Base-by-base conservation (phyloP, 2,888 invertebrate species). In the Lamellibrachia columna region DNA sequence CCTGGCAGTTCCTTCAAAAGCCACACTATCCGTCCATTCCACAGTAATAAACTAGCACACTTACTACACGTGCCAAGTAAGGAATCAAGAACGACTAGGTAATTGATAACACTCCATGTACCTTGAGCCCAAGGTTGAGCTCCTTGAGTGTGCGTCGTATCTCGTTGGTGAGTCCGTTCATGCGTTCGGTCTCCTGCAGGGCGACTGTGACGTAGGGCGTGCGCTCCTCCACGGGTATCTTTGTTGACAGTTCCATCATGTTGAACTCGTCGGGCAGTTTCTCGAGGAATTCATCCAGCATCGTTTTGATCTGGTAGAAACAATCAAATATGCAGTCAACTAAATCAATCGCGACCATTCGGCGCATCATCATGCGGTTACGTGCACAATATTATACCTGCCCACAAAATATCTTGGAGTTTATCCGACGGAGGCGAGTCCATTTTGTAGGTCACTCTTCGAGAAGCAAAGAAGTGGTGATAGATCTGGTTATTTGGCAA, bases 221-320 rank as follows among this genome's bases (percentile, higher is more conserved):
- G 92, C 99, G 97, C 96, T 99, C 99, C 96, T 99, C 99, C 3
- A 98, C 98, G 7, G 96, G 96, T 7, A 96, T 96, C 96, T 99
- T 99, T 3, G 98, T 98, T 98, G 98, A 98, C 94, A 99, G 98
- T 96, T 99, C 99, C 0, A 97, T 96, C 98, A 99, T 99, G 96
- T 99, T 99, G 96, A 99, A 99, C 96, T 99, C 98, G 95, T 99
- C 99, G 0, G 99, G 99, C 22, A 99, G 97, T 96, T 99, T 99
- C 96, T 99, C 99, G 96, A 98, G 97, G 95, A 99, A 98, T 96
- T 99, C 99, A 96, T 99, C 99, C 90, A 99, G 97, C 96, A 98
- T 98, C 97, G 98, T 98, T 96, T 99, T 99, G 22, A 99, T 98
- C 98, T 98, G 94, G 6, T 95, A 91, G 22, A 90, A 95, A 92